Evolutionary conservation across 2,797 vertebrate species (phyloP).

Genomic region (Euthynnus affinis): DNA sequence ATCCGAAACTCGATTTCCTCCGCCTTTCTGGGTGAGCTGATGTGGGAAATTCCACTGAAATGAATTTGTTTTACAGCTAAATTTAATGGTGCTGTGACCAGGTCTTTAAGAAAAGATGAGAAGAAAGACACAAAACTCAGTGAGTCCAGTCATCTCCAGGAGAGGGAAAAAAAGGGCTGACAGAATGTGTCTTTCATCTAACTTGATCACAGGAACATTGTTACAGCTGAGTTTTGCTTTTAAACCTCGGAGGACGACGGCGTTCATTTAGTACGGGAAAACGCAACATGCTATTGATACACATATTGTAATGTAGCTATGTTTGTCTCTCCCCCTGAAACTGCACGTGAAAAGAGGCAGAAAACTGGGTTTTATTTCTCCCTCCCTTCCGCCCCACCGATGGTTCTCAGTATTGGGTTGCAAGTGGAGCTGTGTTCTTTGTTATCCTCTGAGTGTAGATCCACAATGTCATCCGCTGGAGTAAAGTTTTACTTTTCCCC

Average conservation of each 20-base stretch:
- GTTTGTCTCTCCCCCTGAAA: conserved; percentile 16
- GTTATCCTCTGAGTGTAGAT: conserved; percentile 50
- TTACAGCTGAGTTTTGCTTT: background rate
- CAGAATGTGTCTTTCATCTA: background rate
- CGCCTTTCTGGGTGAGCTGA: background rate
- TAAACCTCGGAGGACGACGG: background rate
- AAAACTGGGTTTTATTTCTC: conserved; percentile 17
- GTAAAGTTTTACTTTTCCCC: conserved; percentile 71
- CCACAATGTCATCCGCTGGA: conserved; percentile 65
- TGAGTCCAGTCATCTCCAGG: too few relatives aligned
- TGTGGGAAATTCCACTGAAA: background rate
- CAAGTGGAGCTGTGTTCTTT: conserved; percentile 31
- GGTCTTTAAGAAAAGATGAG: too few relatives aligned
- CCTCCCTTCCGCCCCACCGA: background rate
- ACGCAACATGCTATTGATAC: background rate
- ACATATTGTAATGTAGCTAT: background rate
- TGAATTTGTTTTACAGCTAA: background rate
- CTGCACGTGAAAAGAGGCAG: conserved; percentile 15
- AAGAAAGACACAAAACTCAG: too few relatives aligned
- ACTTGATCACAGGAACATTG: background rate
- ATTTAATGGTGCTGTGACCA: background rate
- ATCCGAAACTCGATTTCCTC: background rate
- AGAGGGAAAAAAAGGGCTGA: background rate
- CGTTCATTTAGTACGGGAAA: background rate
- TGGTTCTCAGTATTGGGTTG: conserved; percentile 28